Conservation (phyloP, 2,888 invertebrate species). For the Atrina japonica region DNA sequence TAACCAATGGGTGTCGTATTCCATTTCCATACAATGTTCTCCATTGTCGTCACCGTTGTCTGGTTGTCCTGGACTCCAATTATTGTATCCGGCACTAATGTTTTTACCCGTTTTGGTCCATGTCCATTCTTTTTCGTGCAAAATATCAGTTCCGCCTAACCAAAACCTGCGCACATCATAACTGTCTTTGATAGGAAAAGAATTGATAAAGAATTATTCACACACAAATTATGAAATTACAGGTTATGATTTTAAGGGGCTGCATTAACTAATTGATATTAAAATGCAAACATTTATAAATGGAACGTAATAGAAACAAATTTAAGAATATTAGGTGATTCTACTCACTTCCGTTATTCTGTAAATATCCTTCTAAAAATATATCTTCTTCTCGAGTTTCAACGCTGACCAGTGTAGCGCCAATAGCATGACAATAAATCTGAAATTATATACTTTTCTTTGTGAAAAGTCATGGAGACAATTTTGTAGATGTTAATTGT, state of each 20-base stretch:
- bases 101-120: constrained; percentile 18
- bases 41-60: constrained; percentile 12
- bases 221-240: not conserved
- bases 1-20: not conserved
- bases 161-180: constrained; percentile 13
- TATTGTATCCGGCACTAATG: not conserved
- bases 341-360: constrained; percentile 1
- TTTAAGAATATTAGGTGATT: not conserved
- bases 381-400: constrained; percentile 28
- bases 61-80: constrained; percentile 26
- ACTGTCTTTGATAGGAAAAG: not conserved
- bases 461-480: too few species aligned
- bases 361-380: constrained; percentile 11
- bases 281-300: not conserved
- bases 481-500: too few species aligned
- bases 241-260: too few species aligned
- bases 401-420: constrained; percentile 19
- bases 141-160: constrained; percentile 21
- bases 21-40: constrained; percentile 17
- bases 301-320: not conserved
- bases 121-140: constrained; percentile 25
- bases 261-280: too few species aligned
- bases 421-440: constrained; percentile 29
- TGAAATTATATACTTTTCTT: constrained; percentile 5
- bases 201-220: not conserved